Evolutionary conservation across 2,888 invertebrate species (phyloP).

Genomic region (Coenonympha arcania): DNA sequence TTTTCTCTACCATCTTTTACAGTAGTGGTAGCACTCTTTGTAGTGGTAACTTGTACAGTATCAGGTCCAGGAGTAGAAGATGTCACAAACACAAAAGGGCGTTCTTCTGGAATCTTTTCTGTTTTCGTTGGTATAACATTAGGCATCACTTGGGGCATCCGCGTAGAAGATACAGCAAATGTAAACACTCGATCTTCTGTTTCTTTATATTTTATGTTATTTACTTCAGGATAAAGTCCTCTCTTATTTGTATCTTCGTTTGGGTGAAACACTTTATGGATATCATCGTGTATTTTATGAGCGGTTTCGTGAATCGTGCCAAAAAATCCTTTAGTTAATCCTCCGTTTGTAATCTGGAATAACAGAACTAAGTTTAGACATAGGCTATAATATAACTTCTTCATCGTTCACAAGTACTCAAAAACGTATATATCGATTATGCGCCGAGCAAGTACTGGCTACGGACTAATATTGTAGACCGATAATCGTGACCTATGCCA

Average conservation of each 20-base stretch:
- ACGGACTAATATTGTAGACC: not conserved
- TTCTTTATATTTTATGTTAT: constrained; percentile 5
- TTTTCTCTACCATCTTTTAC: constrained; percentile 48
- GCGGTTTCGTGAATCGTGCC: constrained; percentile 34
- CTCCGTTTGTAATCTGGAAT: constrained; percentile 30
- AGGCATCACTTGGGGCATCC: not conserved
- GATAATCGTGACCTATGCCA: constrained; percentile 20
- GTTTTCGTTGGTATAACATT: not conserved
- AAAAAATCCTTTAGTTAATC: constrained; percentile 36
- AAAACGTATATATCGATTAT: constrained; percentile 10
- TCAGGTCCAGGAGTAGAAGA: constrained; percentile 15
- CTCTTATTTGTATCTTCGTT: constrained; percentile 21
- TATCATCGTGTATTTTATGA: constrained; percentile 35
- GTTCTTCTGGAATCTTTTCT: constrained; percentile 15
- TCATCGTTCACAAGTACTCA: too few species aligned
- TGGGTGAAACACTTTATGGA: constrained; percentile 32
- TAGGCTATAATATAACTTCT: constrained; percentile 6
- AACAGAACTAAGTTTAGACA: constrained; percentile 10
- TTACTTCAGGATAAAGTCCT: constrained; percentile 1
- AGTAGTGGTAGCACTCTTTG: constrained; percentile 20
- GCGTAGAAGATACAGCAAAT: not conserved
- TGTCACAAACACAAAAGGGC: constrained; percentile 20
- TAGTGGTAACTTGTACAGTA: constrained; percentile 3
- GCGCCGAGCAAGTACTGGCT: constrained; percentile 5
- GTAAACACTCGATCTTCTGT: not conserved